A percentile compares a stretch with the other conserved stretches of the same genome.
phyloP scores from a whole-genome alignment of 2,797 vertebrate species.

The Squalus acanthias region DNA sequence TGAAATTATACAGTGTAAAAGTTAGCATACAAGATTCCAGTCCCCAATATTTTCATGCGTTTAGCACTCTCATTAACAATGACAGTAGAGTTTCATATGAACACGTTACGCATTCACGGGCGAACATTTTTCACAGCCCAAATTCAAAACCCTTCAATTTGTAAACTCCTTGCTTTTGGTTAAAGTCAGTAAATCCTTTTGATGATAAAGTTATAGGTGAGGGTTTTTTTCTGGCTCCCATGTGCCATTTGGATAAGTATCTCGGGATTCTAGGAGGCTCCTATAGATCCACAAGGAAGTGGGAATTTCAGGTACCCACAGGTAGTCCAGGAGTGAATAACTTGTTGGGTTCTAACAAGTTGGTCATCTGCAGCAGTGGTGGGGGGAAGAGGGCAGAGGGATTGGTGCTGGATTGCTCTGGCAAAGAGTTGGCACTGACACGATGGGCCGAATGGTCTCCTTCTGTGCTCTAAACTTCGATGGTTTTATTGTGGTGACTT shows the following conservation, averaged over 20 bases:
- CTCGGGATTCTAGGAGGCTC: not conserved
- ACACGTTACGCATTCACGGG: not conserved
- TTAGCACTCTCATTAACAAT: not conserved
- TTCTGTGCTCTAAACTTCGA: not conserved
- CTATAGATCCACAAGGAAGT: not conserved
- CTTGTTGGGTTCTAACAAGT: not conserved
- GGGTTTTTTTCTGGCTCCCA: not conserved
- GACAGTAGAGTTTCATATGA: not conserved
- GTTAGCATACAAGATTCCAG: not conserved
- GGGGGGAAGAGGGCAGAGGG: not conserved
- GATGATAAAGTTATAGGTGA: not conserved
- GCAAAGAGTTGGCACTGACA: not conserved
- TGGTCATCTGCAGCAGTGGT: not conserved
- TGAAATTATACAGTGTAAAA: not conserved
- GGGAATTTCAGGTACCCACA: not conserved
- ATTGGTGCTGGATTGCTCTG: not conserved
- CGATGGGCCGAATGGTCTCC: not conserved
- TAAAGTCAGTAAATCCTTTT: not conserved
- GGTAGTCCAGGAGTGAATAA: not conserved
- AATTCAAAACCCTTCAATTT: not conserved
- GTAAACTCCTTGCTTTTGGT: not conserved
- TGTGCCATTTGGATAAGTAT: not conserved
- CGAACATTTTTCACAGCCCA: not conserved
- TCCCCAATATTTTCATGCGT: not conserved
- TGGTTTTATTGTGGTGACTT: not conserved